Evolutionary conservation across 2,888 invertebrate species (phyloP), one percentile per base, ranked within the genome.

Genomic region (Seladonia tumulorum): DNA sequence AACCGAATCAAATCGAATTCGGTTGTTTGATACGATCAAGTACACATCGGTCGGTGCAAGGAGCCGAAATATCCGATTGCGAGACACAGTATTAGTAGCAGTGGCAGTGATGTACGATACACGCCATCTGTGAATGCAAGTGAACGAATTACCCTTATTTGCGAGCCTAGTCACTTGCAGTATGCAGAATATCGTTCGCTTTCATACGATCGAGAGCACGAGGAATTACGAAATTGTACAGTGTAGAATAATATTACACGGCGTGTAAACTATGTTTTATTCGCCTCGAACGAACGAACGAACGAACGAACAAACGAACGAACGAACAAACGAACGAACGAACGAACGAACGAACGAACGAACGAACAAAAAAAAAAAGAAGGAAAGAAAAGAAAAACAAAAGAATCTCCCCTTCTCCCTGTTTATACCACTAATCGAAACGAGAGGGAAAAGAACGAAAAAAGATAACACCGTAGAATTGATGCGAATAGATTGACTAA

Each of bases 241-340:
- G 89, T 87, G 84, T 90, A 90, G 90, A 87, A 90, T 90, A 90
- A 77, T 83, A 79, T 71, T n/a, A 10, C 53, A 53, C 71, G 68
- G 73, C 60, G 45, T 77, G 76, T 80, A 49, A 79, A 75, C 60
- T 63, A 79, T 82, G 73, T 84, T 83, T 87, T 82, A 74, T 86
- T 78, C 76, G 85, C 77, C 71, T 82, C 76, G 74, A 70, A 68
- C 76, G 83, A 79, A 81, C 79, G 72, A 60, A 70, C 18, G 49
- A 49, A 22, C 5, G 47, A 47, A 47, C 47, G 16, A 47, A 42
- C 0, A 5, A 5, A 10, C 0, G 47, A 47, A 16, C 16, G 47
- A 47, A 29, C n/a, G n/a, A n/a, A 47, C 16, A 16, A 47, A 18
- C 76, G 74, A 70, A 68, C 76, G 83, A 79, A 81, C 79, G 72